Evolutionary conservation across 1,140 invertebrate species (phyloP), one percentile per base, ranked within the genome.

Genomic region (Hesperophylax magnus): DNA sequence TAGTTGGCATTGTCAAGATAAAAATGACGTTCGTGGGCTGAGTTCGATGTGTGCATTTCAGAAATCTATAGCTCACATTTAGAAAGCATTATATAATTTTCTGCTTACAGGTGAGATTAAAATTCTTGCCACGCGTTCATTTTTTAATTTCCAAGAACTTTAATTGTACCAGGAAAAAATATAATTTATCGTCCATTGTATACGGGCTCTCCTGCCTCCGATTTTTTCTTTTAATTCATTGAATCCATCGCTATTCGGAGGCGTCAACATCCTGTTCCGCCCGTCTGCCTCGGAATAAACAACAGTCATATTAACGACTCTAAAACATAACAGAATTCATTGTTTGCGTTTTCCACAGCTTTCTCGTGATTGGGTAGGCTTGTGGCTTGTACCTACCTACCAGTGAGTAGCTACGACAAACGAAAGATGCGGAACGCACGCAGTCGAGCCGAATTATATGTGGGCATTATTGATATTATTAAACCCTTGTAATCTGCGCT

Each of bases 331-430:
- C 75, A 77, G 11, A 47, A 79, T 82, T 69, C 78, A 34, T 79
- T 80, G 82, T 83, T 83, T 80, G 77, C 76, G 82, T 78, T 80
- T 74, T 78, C 75, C 74, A 58, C 22, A 53, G 65, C 60, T 82
- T 78, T 71, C 54, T 78, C 78, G 63, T 79, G 81, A 82, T 79
- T 78, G 77, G 81, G 65, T 78, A 69, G 69, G 78, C 81, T 79
- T 27, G 52, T 15, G 22, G 72, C 20, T 24, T 47, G 39, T 27
- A 27, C 27, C 27, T 27, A 27, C n/a, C n/a, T n/a, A n/a, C n/a
- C n/a, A n/a, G n/a, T 27, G 27, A 27, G 27, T 14, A 14, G 39
- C 39, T 9, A 8, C 53, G 52, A 18, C 53, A 17, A 17, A 39
- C 17, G 22, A 67, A 31, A 24, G 61, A n/a, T 61, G 24, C 58